phyloP scores from a whole-genome alignment of 2,113 vertebrate genomes.

The Rutilus rutilus region DNA sequence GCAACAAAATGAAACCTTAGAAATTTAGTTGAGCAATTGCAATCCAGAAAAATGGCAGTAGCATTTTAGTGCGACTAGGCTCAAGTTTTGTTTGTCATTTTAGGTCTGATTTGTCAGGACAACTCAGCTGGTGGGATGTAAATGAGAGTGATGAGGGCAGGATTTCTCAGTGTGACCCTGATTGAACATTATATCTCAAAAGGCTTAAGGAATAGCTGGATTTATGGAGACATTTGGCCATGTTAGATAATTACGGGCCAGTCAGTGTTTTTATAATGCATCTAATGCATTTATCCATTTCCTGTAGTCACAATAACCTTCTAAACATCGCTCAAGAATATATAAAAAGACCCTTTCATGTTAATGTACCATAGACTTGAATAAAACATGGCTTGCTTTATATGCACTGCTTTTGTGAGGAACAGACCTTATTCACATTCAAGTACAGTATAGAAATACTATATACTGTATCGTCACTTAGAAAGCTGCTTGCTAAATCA shows the following conservation, averaged over 20 bases:
- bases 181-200: slow-evolving; percentile 17
- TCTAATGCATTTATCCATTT: neutral
- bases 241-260: neutral
- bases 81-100: neutral
- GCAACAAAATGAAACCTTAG: neutral
- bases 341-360: neutral
- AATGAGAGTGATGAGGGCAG: slow-evolving; percentile 14
- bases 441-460: neutral
- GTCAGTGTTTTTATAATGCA: neutral
- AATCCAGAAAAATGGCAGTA: neutral
- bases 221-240: neutral
- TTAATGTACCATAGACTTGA: neutral
- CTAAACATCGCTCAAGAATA: neutral
- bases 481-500: neutral
- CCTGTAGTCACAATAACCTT: neutral
- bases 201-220: neutral
- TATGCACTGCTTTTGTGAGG: neutral
- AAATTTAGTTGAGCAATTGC: neutral
- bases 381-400: neutral
- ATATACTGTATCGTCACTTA: neutral
- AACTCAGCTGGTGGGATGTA: slow-evolving; percentile 12
- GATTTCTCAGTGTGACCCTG: neutral
- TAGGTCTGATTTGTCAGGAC: slow-evolving; percentile 7
- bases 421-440: neutral
- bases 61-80: neutral